Evolutionary conservation across 2,888 invertebrate genomes (phyloP).

Genomic region (Melanostoma mellinum): DNA sequence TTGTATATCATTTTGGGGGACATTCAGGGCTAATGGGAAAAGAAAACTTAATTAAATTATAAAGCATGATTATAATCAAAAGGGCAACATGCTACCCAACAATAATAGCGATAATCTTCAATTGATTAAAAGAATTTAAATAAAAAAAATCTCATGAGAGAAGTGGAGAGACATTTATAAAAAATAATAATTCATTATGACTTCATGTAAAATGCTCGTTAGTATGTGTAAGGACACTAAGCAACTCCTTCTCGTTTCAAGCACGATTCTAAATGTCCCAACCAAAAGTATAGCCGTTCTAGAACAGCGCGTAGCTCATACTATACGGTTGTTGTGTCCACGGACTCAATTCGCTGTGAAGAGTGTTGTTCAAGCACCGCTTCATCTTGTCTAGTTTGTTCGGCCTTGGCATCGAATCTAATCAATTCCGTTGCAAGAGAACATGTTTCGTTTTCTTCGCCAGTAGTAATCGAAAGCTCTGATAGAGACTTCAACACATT

Average conservation of each 20-base stretch:
- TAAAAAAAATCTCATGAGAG: slow-evolving; percentile 24
- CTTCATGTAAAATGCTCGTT: slow-evolving; percentile 72
- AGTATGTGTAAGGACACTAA: slow-evolving; percentile 68
- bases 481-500: slow-evolving; percentile 80
- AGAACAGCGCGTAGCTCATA: slow-evolving; percentile 80
- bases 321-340: slow-evolving; percentile 82
- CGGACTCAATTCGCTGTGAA: slow-evolving; percentile 79
- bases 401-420: slow-evolving; percentile 75
- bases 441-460: slow-evolving; percentile 77
- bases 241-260: slow-evolving; percentile 79
- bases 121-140: slow-evolving; percentile 30
- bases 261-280: slow-evolving; percentile 78
- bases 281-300: slow-evolving; percentile 80
- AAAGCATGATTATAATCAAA: slow-evolving; percentile 23
- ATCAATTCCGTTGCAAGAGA: slow-evolving; percentile 79
- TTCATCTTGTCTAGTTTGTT: slow-evolving; percentile 64
- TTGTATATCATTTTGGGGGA: slow-evolving; percentile 50
- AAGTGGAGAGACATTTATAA: slow-evolving; percentile 23
- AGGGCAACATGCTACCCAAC: slow-evolving; percentile 47
- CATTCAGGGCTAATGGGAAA: slow-evolving; percentile 49
- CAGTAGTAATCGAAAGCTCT: slow-evolving; percentile 75
- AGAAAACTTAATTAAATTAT: slow-evolving; percentile 41
- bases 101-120: slow-evolving; percentile 38
- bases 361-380: slow-evolving; percentile 34
- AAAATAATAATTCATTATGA: slow-evolving; percentile 67